These are phyloP conservation scores for Leuciscus waleckii DNA, from an alignment of 2,797 vertebrate species.

Conservation along the genomic window DNA sequence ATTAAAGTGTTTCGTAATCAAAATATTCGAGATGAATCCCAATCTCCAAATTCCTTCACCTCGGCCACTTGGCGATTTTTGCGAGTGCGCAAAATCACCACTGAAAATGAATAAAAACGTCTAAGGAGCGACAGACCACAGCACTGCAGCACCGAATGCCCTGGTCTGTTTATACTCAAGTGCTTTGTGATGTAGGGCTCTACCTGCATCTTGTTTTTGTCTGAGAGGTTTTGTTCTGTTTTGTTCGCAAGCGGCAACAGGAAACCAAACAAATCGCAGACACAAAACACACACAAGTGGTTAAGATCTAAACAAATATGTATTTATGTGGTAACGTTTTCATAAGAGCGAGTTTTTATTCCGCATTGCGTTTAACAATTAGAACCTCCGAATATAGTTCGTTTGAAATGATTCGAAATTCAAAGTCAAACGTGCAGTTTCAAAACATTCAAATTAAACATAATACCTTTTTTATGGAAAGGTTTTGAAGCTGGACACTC, in stretches of 20 bases:
- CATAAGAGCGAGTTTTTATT: conserved; percentile 4
- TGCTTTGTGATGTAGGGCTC: background rate
- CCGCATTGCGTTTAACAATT: conserved; percentile 57
- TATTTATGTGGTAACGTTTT: background rate
- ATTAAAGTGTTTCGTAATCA: background rate
- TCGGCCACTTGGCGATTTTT: background rate
- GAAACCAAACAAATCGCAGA: background rate
- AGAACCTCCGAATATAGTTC: background rate
- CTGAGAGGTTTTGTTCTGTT: conserved; percentile 1
- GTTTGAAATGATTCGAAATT: background rate
- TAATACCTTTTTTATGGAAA: background rate
- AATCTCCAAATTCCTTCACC: background rate
- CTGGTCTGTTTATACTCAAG: conserved; percentile 26
- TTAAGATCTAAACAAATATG: background rate
- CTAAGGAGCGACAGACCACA: background rate
- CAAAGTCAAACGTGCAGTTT: background rate
- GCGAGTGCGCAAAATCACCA: conserved; percentile 6
- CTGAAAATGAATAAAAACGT: background rate
- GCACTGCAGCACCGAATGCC: conserved; percentile 43
- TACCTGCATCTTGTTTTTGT: conserved; percentile 18
- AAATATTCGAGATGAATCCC: background rate
- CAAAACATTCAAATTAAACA: background rate
- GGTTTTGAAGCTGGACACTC: background rate
- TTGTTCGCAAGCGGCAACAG: background rate
- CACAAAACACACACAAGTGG: background rate